A percentile compares a stretch with the other conserved stretches of the same genome.
Evolutionary conservation across 2,113 vertebrate species (phyloP).

Genomic region (Delphinapterus leucas): DNA sequence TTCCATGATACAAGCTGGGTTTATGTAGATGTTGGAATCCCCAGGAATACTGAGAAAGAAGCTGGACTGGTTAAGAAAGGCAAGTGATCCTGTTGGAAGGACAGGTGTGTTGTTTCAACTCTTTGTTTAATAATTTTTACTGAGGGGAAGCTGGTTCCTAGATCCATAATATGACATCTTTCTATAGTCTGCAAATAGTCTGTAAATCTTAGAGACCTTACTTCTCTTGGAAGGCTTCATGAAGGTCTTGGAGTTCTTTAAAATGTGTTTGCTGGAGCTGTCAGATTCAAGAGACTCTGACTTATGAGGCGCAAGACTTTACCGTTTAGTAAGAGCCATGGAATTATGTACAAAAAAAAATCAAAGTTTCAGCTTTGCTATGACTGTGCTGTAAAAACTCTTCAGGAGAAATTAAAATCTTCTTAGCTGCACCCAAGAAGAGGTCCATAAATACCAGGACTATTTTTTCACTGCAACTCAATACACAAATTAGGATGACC

Average conservation of each 20-base stretch:
- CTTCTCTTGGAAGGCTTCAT: neutral
- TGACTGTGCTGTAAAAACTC: neutral
- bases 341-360: neutral
- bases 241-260: neutral
- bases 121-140: neutral
- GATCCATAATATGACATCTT: neutral
- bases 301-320: neutral
- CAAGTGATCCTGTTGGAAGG: neutral
- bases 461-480: neutral
- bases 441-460: neutral
- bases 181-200: neutral
- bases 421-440: neutral
- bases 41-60: neutral
- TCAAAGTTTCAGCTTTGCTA: neutral
- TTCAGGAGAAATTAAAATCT: constrained; percentile 1
- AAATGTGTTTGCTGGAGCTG: neutral
- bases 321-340: neutral
- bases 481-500: neutral
- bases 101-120: neutral
- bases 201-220: neutral
- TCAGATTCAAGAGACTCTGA: neutral
- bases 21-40: neutral
- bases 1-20: neutral
- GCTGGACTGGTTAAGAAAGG: neutral
- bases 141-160: neutral